Conservation (phyloP, 2,113 vertebrate genomes). For the Phaethornis superciliosus region DNA sequence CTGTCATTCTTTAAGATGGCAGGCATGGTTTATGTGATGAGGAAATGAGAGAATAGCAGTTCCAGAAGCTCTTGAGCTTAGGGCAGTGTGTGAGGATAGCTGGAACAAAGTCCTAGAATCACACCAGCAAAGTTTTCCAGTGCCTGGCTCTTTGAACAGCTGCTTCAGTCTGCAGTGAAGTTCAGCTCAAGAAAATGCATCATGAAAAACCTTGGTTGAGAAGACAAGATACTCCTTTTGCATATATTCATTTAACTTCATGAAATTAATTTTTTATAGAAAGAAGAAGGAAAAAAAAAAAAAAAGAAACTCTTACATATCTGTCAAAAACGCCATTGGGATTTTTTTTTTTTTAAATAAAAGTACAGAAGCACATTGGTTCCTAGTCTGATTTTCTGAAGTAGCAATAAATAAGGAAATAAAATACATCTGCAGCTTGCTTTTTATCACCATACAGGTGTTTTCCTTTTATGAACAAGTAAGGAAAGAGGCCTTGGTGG, state of each 20-base stretch:
- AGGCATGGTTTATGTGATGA: background rate
- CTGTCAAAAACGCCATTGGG: background rate
- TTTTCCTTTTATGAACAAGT: background rate
- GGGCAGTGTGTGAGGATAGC: background rate
- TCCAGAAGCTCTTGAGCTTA: background rate
- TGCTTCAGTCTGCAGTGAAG: background rate
- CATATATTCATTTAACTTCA: background rate
- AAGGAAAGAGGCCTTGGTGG: background rate
- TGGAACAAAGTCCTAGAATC: background rate
- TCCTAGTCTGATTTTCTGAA: background rate
- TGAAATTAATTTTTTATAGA: background rate
- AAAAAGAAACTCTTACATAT: background rate
- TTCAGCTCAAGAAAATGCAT: background rate
- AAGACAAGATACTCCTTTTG: rapidly evolving
- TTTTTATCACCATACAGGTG: rapidly evolving
- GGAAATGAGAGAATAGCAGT: background rate
- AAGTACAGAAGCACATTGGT: rapidly evolving
- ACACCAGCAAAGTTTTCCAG: rapidly evolving
- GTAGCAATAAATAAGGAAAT: background rate
- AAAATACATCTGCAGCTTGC: rapidly evolving
- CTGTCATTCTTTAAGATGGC: background rate
- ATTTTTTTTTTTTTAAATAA: background rate
- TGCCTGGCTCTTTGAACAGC: background rate
- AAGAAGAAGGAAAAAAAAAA: background rate
- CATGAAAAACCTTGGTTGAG: background rate